These are phyloP conservation scores for Pinna nobilis DNA, from an alignment of 1,140 invertebrate genomes.

Conservation along the genomic window DNA sequence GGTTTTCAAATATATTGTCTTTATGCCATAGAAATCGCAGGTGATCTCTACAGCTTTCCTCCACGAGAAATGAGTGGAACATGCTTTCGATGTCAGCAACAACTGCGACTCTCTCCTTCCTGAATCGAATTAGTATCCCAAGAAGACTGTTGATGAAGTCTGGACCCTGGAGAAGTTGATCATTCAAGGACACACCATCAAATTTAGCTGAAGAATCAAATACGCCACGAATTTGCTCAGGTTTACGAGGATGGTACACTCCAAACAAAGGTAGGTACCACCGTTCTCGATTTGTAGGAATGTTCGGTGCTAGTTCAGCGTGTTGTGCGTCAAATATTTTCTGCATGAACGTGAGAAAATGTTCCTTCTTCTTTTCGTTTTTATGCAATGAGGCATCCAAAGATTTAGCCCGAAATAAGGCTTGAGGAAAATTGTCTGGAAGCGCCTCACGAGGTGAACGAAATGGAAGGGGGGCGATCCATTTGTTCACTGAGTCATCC, in stretches of 20 bases:
- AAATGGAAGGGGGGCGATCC: conserved; percentile 32
- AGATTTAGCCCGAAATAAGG: background rate
- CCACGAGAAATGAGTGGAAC: conserved; percentile 39
- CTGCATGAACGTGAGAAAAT: conserved; percentile 36
- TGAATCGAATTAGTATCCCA: conserved; percentile 30
- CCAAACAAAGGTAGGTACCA: conserved; percentile 37
- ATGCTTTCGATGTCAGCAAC: conserved; percentile 36
- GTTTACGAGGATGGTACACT: conserved; percentile 35
- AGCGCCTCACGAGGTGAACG: background rate
- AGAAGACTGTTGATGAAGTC: conserved; percentile 33
- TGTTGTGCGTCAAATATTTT: conserved; percentile 25
- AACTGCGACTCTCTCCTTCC: conserved; percentile 26
- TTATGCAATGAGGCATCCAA: conserved; percentile 21
- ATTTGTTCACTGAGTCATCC: conserved; percentile 26
- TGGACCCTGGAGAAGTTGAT: conserved; percentile 34
- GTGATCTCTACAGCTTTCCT: conserved; percentile 11
- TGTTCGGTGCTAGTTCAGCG: conserved; percentile 13
- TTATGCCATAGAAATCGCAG: conserved; percentile 40
- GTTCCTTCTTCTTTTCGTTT: conserved; percentile 30
- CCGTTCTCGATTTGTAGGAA: conserved; percentile 21
- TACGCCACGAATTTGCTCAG: conserved; percentile 26
- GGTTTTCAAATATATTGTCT: conserved; percentile 22
- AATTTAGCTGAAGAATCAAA: conserved; percentile 34
- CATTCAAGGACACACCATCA: conserved; percentile 26
- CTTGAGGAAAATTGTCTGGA: conserved; percentile 31